Evolutionary conservation across 2,113 vertebrate genomes (phyloP).

Genomic region (Phocoena sinus): DNA sequence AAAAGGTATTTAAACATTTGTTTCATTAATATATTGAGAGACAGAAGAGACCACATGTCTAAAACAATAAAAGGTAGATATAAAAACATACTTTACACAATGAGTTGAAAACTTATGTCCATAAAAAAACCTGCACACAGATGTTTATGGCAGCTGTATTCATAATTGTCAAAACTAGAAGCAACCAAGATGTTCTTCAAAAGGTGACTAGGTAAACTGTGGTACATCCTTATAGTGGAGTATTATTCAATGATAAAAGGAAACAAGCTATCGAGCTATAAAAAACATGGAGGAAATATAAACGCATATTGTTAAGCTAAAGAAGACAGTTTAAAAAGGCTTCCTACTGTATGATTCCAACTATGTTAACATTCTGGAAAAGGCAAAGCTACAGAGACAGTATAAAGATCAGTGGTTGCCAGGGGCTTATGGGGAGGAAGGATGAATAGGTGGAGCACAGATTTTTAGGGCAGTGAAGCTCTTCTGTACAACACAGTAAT

Average conservation of each 20-base stretch:
- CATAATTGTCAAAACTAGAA: background rate
- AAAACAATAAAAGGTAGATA: background rate
- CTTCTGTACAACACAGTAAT: background rate
- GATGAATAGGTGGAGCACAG: background rate
- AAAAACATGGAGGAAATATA: background rate
- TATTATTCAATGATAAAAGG: conserved; percentile 2
- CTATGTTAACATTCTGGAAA: background rate
- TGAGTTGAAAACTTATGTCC: background rate
- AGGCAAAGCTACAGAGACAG: background rate
- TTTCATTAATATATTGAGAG: conserved; percentile 17
- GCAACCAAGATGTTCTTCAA: background rate
- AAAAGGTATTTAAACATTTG: background rate
- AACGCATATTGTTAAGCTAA: background rate
- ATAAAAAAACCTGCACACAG: background rate
- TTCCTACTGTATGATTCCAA: background rate
- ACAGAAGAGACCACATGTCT: background rate
- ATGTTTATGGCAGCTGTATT: conserved; percentile 1
- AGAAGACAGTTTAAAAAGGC: background rate
- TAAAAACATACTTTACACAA: background rate
- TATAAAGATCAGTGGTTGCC: background rate
- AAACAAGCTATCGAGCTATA: background rate
- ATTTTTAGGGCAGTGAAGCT: background rate
- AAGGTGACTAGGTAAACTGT: background rate
- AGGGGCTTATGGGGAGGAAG: background rate
- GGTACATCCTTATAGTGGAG: background rate